Percentiles rank a stretch among this genome's conserved stretches.
Evolutionary conservation across 2,113 vertebrate species (phyloP).

Genomic region (Apteryx owenii): DNA sequence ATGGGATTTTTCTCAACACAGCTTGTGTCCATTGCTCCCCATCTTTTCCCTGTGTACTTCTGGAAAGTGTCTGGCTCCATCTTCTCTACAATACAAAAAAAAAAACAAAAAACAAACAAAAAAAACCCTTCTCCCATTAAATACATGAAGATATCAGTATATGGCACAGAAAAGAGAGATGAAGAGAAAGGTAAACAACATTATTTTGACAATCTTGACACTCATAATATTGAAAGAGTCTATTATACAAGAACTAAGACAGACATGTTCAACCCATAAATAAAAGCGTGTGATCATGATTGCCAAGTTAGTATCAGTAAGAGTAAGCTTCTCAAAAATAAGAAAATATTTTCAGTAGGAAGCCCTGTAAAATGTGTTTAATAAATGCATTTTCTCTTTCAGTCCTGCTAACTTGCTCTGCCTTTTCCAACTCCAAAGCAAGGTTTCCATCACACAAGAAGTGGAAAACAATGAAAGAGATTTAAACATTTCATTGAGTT

Average conservation of each 20-base stretch:
- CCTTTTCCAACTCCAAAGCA: background rate
- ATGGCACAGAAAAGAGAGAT: background rate
- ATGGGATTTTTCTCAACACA: background rate
- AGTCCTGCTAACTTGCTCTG: background rate
- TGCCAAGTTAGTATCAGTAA: background rate
- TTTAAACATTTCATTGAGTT: slow-evolving; percentile 14
- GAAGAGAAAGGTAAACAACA: background rate
- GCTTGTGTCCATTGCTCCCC: background rate
- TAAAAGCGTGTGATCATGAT: background rate
- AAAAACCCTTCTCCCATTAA: background rate
- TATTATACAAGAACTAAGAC: background rate
- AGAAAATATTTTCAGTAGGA: background rate
- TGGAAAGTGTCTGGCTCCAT: background rate
- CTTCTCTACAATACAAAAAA: background rate
- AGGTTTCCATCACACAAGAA: background rate
- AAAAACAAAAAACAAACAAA: background rate
- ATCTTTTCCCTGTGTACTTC: background rate
- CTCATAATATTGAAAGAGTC: background rate
- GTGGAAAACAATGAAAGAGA: background rate
- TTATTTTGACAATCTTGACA: background rate
- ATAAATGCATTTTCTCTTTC: background rate
- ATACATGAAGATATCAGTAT: background rate
- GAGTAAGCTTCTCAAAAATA: background rate
- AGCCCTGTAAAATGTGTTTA: background rate
- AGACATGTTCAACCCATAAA: background rate